These are phyloP conservation scores for Philaenus spumarius DNA, from an alignment of 1,140 invertebrate genomes.

Conservation along the genomic window DNA sequence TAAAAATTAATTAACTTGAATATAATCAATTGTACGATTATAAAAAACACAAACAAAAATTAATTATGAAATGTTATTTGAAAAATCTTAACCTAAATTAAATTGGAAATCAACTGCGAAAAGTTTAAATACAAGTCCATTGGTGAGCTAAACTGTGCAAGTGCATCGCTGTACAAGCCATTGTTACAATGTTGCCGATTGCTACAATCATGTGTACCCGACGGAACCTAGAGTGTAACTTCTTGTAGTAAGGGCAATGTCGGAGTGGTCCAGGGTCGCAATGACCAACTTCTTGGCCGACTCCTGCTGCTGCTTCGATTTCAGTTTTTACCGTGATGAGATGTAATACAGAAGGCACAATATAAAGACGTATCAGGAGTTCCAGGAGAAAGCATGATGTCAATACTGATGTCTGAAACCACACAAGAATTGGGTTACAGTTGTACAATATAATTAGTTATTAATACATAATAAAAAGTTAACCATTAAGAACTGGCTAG, in stretches of 20 bases:
- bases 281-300: constrained; percentile 62
- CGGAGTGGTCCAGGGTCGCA: constrained; percentile 55
- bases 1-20: too few relatives aligned
- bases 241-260: constrained; percentile 62
- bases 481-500: neutral
- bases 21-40: too few relatives aligned
- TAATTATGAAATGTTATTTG: too few relatives aligned
- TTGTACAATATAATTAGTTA: neutral
- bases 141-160: constrained; percentile 59
- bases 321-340: constrained; percentile 59
- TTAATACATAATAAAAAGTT: neutral
- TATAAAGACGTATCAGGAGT: constrained; percentile 56
- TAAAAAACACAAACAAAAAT: too few relatives aligned
- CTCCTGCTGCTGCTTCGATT: constrained; percentile 58
- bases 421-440: constrained; percentile 25
- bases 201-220: constrained; percentile 59
- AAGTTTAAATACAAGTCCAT: constrained; percentile 7
- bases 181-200: constrained; percentile 61
- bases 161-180: constrained; percentile 62
- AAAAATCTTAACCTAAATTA: too few relatives aligned
- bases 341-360: constrained; percentile 55
- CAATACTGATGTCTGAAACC: constrained; percentile 54
- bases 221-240: constrained; percentile 58
- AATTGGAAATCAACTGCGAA: too few relatives aligned
- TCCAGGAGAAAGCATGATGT: constrained; percentile 60